phyloP scores from a whole-genome alignment of 2,113 vertebrate species.

The Syngnathus floridae region DNA sequence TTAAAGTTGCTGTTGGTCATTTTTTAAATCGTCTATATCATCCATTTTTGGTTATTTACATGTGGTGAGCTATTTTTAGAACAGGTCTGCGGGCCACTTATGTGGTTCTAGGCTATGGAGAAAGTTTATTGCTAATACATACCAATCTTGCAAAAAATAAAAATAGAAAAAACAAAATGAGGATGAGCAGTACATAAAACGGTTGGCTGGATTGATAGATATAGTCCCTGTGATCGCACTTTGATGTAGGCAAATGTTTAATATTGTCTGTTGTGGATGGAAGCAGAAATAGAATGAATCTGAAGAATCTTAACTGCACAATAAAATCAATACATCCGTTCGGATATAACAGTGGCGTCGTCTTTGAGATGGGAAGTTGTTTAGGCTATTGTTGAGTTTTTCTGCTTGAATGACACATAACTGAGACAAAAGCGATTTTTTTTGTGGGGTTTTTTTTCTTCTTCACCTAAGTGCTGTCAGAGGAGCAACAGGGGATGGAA shows the following conservation, averaged over 20 bases:
- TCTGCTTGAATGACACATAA: conserved; percentile 57
- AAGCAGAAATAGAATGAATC: background rate
- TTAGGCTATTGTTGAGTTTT: conserved; percentile 9
- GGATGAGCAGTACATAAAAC: background rate
- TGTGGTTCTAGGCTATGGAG: too few species aligned
- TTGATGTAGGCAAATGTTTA: background rate
- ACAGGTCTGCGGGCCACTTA: too few species aligned
- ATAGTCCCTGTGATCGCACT: background rate
- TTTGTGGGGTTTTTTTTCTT: background rate
- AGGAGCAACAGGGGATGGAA: conserved; percentile 57
- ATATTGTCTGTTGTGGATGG: background rate
- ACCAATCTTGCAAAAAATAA: too few species aligned
- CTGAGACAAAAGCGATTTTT: conserved; percentile 43
- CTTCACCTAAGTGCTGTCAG: conserved; percentile 56
- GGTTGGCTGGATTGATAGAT: background rate
- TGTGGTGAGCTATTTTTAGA: too few species aligned
- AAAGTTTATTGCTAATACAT: too few species aligned
- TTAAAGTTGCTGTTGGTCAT: too few species aligned
- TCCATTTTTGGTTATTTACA: too few species aligned
- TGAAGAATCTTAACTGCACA: background rate
- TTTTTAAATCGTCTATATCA: too few species aligned
- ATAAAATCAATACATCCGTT: conserved; percentile 1
- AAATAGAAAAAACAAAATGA: background rate
- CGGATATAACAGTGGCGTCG: conserved; percentile 15
- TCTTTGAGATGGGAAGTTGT: conserved; percentile 41